phyloP scores from a whole-genome alignment of 2,888 invertebrate genomes.

The Mamestra brassicae region DNA sequence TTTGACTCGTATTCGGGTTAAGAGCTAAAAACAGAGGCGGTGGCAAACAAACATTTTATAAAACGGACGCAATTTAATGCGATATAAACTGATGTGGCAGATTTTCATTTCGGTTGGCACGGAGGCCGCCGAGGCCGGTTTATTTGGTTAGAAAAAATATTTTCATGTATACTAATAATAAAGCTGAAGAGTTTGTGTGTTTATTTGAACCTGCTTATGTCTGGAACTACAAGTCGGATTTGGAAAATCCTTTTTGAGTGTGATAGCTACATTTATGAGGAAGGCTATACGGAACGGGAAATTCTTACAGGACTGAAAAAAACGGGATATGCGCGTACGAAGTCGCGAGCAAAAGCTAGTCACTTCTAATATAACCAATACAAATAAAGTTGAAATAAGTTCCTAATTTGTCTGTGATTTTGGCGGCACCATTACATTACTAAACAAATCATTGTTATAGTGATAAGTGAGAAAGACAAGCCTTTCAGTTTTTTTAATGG shows the following conservation, averaged over 20 bases:
- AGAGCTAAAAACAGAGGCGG: conserved; percentile 39
- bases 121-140: not conserved
- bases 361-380: not conserved
- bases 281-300: too few relatives aligned
- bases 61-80: conserved; percentile 9
- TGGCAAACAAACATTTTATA: conserved; percentile 28
- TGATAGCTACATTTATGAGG: too few relatives aligned
- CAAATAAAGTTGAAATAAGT: not conserved
- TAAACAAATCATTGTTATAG: not conserved
- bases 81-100: not conserved
- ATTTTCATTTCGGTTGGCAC: not conserved
- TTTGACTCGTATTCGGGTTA: conserved; percentile 45
- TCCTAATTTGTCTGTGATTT: not conserved
- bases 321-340: too few relatives aligned
- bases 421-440: not conserved
- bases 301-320: too few relatives aligned
- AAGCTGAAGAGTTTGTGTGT: too few relatives aligned
- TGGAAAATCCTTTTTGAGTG: too few relatives aligned
- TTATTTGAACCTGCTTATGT: too few relatives aligned
- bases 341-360: too few relatives aligned
- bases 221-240: too few relatives aligned
- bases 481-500: not conserved
- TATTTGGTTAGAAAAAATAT: not conserved
- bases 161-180: not conserved
- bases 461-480: not conserved